A percentile compares a stretch with the other conserved stretches of the same genome.
Evolutionary conservation across 1,140 invertebrate species (phyloP).

Genomic region (Centruroides sculpturatus): DNA sequence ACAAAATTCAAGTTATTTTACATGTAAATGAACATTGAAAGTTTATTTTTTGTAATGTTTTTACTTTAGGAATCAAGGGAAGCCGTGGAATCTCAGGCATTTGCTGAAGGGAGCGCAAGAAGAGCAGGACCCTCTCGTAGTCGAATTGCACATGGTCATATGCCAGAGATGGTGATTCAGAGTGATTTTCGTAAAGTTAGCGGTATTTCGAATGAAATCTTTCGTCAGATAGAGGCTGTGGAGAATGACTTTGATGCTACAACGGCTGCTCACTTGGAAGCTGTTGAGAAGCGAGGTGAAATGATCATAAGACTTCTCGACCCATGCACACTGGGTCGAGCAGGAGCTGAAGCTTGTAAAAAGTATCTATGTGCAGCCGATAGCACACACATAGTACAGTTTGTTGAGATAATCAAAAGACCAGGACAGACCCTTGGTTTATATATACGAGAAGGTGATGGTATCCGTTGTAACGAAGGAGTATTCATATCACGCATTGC

Average conservation of each 20-base stretch:
- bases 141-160: conserved; percentile 13
- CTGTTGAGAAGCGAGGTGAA: conserved; percentile 77
- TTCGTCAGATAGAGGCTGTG: conserved; percentile 87
- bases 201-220: conserved; percentile 87
- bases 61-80: conserved; percentile 5
- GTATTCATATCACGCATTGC: conserved; percentile 98
- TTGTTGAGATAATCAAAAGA: conserved; percentile 97
- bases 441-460: conserved; percentile 91
- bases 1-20: background rate
- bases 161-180: conserved; percentile 76
- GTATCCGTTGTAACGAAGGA: conserved; percentile 78
- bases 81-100: conserved; percentile 7
- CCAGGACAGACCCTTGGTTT: conserved; percentile 95
- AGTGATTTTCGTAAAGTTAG: conserved; percentile 87
- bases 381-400: conserved; percentile 47
- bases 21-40: conserved; percentile 2
- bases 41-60: background rate
- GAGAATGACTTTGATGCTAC: conserved; percentile 88
- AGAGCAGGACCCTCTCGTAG: background rate
- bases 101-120: conserved; percentile 1
- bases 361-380: conserved; percentile 17
- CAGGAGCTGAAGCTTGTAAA: conserved; percentile 49
- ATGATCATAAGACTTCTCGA: conserved; percentile 87
- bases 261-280: conserved; percentile 64
- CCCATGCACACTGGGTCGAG: conserved; percentile 54